Base-by-base conservation (phyloP, 2,113 vertebrate species). In the Lanius ludovicianus region DNA sequence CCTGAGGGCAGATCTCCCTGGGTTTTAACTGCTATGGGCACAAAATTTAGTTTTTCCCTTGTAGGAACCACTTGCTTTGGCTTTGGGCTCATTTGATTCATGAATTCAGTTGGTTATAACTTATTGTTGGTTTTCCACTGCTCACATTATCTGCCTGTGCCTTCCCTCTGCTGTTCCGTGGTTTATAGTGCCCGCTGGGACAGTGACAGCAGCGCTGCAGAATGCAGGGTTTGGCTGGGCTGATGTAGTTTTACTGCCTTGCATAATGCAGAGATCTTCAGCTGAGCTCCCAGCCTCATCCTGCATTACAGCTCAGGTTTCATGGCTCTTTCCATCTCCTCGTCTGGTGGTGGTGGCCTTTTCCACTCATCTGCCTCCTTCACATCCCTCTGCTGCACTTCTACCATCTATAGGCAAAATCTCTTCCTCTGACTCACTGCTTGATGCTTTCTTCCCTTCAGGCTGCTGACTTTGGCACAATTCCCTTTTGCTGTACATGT, bases 341-440 rank as follows among this genome's bases (percentile, higher is more conserved):
- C 57, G 0, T 19, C n/a, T 84, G 59, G 13, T 55, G 70, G 7
- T 56, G 47, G 21, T 68, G 78, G 69, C 79, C n/a, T 10, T 35
- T 91, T 37, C 70, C 68, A 55, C 47, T 5, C 15, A 41, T 35
- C n/a, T 88, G 64, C 68, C 59, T 64, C 56, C 30, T 69, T 41
- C 30, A 1, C 75, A 4, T 52, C 65, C 37, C 46, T 2, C 4
- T 53, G 57, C 55, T 2, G 3, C 1, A 0, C 52, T 85, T 73
- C 92, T 88, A 77, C 90, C 91, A 94, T 93, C 94, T 88, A 91
- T 90, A 96, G 90, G 82, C 93, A 96, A 94, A 95, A 93, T 31
- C 47, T n/a, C 78, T 23, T 52, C 60, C 79, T 56, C 84, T 90
- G 91, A 84, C 73, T 96, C 86, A 30, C 17, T 47, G 1, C 39